Conservation (phyloP, 2,888 invertebrate genomes). For the Micoletzkya japonica region DNA sequence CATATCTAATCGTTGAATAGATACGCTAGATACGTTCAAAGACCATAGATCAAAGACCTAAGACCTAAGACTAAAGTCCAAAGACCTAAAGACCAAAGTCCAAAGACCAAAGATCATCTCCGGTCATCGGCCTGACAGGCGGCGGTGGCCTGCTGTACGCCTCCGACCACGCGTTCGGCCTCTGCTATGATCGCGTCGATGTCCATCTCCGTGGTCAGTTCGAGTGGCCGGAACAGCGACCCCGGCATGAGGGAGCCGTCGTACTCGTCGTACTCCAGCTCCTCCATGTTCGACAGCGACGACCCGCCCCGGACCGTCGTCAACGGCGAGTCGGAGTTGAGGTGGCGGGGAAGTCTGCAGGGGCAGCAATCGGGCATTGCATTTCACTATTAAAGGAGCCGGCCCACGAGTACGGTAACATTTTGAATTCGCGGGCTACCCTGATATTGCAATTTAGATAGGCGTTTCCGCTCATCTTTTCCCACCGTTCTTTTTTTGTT, state of each 20-base stretch:
- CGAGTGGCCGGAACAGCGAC: slow-evolving; percentile 12
- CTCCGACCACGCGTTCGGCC: slow-evolving; percentile 12
- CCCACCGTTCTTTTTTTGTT: not conserved
- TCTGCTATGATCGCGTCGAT: slow-evolving; percentile 17
- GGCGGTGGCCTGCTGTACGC: not conserved
- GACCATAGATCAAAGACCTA: too few relatives aligned
- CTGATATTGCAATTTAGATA: too few relatives aligned
- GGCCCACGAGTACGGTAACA: too few relatives aligned
- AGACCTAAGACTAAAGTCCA: too few relatives aligned
- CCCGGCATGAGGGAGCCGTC: slow-evolving; percentile 26
- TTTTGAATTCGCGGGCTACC: too few relatives aligned
- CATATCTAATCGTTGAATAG: too few relatives aligned
- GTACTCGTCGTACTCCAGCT: slow-evolving; percentile 29
- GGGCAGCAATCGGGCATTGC: not conserved
- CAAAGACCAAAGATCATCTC: too few relatives aligned
- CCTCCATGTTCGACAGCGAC: slow-evolving; percentile 28
- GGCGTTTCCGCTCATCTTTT: too few relatives aligned
- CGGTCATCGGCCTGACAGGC: not conserved
- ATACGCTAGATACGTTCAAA: too few relatives aligned
- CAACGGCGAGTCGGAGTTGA: slow-evolving; percentile 17
- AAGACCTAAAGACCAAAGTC: too few relatives aligned
- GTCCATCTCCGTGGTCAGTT: slow-evolving; percentile 15
- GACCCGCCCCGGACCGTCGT: slow-evolving; percentile 20
- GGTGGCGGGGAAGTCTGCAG: slow-evolving; percentile 14
- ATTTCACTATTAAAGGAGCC: not conserved